These are phyloP conservation scores for Lepus europaeus DNA, from an alignment of 2,113 vertebrate genomes.

Conservation along the genomic window DNA sequence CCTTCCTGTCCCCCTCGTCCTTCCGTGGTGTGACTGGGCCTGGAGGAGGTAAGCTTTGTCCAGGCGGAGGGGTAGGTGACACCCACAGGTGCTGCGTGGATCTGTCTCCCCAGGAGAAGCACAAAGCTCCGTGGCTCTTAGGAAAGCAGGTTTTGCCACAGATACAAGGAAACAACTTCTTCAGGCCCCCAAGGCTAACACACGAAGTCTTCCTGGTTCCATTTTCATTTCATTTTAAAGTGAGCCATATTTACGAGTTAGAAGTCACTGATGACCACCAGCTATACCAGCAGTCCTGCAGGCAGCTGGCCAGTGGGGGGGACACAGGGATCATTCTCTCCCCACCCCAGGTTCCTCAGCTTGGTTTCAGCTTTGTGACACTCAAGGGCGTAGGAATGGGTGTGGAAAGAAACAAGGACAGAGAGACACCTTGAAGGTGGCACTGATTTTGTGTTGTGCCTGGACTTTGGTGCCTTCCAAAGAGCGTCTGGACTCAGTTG, in stretches of 20 bases:
- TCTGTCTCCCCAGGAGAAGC: slow-evolving; percentile 59
- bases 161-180: not conserved
- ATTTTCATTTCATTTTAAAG: not conserved
- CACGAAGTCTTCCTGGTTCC: not conserved
- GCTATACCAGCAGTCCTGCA: accelerated
- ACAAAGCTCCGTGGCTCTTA: not conserved
- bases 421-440: no score
- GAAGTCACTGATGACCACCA: not conserved
- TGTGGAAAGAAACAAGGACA: not conserved
- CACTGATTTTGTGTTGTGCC: not conserved
- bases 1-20: not conserved
- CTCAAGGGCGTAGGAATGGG: not conserved
- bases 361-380: not conserved
- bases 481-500: not conserved
- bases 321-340: accelerated
- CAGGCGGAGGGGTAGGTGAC: slow-evolving; percentile 45
- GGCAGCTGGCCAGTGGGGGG: not conserved
- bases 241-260: accelerated
- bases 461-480: not conserved
- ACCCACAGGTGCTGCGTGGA: slow-evolving; percentile 44
- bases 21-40: slow-evolving; percentile 19
- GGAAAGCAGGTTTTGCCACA: not conserved
- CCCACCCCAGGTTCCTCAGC: not conserved
- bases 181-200: not conserved
- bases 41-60: slow-evolving; percentile 39